A percentile compares a stretch with the other conserved stretches of the same genome.
These are phyloP conservation scores for Sesia bembeciformis DNA, from an alignment of 2,888 invertebrate species.

Conservation along the genomic window DNA sequence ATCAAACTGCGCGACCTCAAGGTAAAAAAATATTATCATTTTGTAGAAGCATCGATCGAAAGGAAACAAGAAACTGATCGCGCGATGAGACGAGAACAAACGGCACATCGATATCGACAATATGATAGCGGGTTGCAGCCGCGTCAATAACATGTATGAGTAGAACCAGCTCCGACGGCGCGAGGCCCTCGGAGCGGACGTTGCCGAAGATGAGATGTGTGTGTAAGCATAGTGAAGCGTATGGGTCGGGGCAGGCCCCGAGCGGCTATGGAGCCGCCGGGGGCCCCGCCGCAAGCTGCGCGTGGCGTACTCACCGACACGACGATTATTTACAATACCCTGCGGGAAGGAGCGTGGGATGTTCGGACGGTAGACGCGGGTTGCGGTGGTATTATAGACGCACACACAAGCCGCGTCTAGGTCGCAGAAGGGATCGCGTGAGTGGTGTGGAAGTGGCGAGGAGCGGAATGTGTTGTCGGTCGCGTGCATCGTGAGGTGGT, in stretches of 20 bases:
- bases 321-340: constrained; percentile 1
- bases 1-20: too few relatives aligned
- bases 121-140: too few relatives aligned
- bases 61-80: too few relatives aligned
- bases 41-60: too few relatives aligned
- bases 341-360: too few relatives aligned
- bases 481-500: constrained; percentile 43
- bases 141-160: too few relatives aligned
- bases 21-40: too few relatives aligned
- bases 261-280: background rate
- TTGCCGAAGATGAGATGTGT: too few relatives aligned
- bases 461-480: constrained; percentile 9
- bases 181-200: too few relatives aligned
- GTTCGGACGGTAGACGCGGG: background rate
- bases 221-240: background rate
- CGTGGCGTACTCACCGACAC: constrained; percentile 8
- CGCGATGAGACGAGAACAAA: too few relatives aligned
- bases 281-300: background rate
- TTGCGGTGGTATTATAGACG: background rate
- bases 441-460: constrained; percentile 7
- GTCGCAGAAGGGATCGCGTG: constrained; percentile 2
- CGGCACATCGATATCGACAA: too few relatives aligned
- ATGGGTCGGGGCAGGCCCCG: background rate
- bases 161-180: too few relatives aligned
- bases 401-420: constrained; percentile 2